Conservation (phyloP, 2,888 invertebrate genomes). For the Xanthia icteritia region DNA sequence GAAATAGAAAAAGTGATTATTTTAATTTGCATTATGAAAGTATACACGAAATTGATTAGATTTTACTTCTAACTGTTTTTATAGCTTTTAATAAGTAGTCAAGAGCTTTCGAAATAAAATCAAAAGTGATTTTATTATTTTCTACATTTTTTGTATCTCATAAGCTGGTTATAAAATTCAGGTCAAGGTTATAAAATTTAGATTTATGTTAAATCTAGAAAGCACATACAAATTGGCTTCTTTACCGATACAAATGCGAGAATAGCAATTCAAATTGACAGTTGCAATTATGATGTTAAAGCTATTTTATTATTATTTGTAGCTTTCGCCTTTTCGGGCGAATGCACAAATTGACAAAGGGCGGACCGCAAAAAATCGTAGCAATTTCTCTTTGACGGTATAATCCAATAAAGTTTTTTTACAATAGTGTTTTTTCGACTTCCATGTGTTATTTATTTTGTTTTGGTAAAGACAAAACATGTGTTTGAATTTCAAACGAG, state of each 20-base stretch:
- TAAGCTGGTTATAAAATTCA: slow-evolving; percentile 3
- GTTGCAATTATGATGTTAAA: slow-evolving; percentile 1
- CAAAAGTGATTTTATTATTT: slow-evolving; percentile 31
- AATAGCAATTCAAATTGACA: slow-evolving; percentile 4
- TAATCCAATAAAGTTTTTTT: not conserved
- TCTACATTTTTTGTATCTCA: slow-evolving; percentile 9
- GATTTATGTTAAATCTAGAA: slow-evolving; percentile 31
- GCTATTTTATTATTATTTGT: not conserved
- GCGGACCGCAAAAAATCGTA: slow-evolving; percentile 19
- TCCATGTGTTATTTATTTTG: not conserved
- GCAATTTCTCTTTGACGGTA: slow-evolving; percentile 22
- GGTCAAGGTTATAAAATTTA: not conserved
- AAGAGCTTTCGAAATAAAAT: slow-evolving; percentile 34
- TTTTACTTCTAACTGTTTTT: slow-evolving; percentile 26
- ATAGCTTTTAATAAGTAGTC: slow-evolving; percentile 9
- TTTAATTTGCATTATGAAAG: slow-evolving; percentile 34
- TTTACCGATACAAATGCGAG: not conserved
- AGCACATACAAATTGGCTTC: not conserved
- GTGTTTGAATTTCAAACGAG: slow-evolving; percentile 39
- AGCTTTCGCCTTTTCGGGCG: slow-evolving; percentile 20
- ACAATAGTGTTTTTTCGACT: not conserved
- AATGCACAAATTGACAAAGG: slow-evolving; percentile 44
- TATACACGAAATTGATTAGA: slow-evolving; percentile 31
- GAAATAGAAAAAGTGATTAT: slow-evolving; percentile 8
- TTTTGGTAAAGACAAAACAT: slow-evolving; percentile 12